Base-by-base conservation (phyloP, 2,888 invertebrate genomes). In the Carterocephalus palaemon region DNA sequence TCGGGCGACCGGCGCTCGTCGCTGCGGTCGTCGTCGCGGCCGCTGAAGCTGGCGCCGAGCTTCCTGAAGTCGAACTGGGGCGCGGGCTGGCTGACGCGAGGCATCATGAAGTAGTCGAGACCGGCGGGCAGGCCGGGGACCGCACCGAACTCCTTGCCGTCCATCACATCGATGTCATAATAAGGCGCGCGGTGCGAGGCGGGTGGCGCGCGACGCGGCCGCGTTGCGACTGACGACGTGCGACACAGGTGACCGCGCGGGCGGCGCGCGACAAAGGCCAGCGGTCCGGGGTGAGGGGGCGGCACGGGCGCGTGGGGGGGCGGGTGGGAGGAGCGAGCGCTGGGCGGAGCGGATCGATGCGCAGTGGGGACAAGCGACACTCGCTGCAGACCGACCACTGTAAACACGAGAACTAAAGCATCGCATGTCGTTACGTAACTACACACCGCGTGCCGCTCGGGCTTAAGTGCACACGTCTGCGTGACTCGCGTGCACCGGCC, bases 61-160 rank as follows among this genome's bases (percentile, higher is more conserved):
- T 93, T 93, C 45, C 95, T 90, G 69, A 93, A 95, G 81, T 96
- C 95, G 74, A 95, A 95, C 34, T 95, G 95, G 60, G 95, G 95
- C 91, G 95, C 93, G 62, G 92, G 94, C 67, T 93, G 93, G 52
- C 93, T 87, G 38, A 94, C 92, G 12, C 90, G 88, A 66, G 76
- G 87, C 85, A 87, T 81, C 82, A 87, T 83, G 60, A 87, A 87
- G 64, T 87, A 87, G 77, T 87, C 86, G 68, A 88, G 59, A 46
- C 85, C 85, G 59, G 82, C 77, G 57, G 87, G 83, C 55, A 85
- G 64, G 70, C 82, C 80, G 75, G 85, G 80, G 56, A 81, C 77
- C 69, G 75, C 78, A 74, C 81, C 77, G 77, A 66, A 85, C 63
- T 88, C 84, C 72, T 84, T 84, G 73, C 78, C 73, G 57, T 86